Evolutionary conservation across 2,888 invertebrate genomes (phyloP), one percentile per base, ranked within the genome.

Genomic region (Drosophila borborema): DNA sequence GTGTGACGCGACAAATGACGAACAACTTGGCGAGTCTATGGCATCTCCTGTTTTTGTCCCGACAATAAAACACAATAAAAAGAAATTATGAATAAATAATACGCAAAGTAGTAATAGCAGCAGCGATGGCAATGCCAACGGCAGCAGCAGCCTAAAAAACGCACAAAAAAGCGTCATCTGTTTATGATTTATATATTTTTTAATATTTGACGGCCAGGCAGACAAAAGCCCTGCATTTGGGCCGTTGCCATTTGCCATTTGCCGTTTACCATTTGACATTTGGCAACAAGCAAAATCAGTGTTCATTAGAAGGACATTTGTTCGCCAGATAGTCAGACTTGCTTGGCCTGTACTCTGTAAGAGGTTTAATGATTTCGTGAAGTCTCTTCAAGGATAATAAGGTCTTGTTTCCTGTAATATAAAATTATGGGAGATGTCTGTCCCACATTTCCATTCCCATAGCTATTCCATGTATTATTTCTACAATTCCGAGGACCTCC

Each of bases 21-120:
- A 77, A 80, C 61, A 72, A 66, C 59, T 65, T 62, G 66, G 56
- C 56, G 56, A 56, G 46, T 72, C 74, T 67, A 65, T 63, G 70
- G 45, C 64, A 51, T 46, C 53, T 23, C 23, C 60, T 61, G 61
- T 64, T 34, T 69, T 68, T 65, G 64, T 56, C 60, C 82, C 58
- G 74, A 77, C 84, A 86, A 86, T 86, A 87, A 87, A 88, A 84
- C 76, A 86, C 81, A 82, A 88, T 87, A 88, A 87, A 86, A 85
- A 81, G 77, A 86, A 87, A 86, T 87, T 88, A 86, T 87, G 86
- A 87, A 87, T 87, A 87, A 87, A 86, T 82, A 86, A 86, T 85
- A 68, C 72, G 81, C 77, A 85, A 86, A 84, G 83, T 83, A 83
- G 60, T 60, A 60, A 60, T 38, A 38, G 59, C n/a, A 59, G 38